Conservation (phyloP, 2,888 invertebrate genomes). For the Parelbella ahira region DNA sequence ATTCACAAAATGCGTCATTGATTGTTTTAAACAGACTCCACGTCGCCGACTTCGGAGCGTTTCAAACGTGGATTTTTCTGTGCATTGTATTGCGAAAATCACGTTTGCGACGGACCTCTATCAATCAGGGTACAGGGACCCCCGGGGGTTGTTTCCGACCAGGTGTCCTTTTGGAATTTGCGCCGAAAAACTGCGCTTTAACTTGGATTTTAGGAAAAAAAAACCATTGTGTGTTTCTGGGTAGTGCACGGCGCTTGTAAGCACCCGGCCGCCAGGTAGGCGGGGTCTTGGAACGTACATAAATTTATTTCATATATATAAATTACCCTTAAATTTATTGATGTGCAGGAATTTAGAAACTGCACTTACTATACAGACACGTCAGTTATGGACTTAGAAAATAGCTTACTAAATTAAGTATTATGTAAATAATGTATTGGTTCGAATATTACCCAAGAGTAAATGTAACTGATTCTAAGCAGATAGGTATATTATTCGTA, state of each 20-base stretch:
- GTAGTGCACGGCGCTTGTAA: conserved; percentile 54
- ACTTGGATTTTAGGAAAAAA: conserved; percentile 55
- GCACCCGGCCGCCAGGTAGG: conserved; percentile 57
- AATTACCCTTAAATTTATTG: conserved; percentile 11
- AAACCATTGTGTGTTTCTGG: conserved; percentile 69
- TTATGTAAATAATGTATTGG: too few species aligned
- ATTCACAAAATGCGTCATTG: conserved; percentile 76
- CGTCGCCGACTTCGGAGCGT: conserved; percentile 61
- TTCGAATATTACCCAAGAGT: too few species aligned
- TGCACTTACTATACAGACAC: too few species aligned
- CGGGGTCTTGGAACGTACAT: conserved; percentile 28
- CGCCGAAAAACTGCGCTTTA: conserved; percentile 73
- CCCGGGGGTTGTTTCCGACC: conserved; percentile 78
- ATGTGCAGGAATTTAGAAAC: conserved; percentile 5
- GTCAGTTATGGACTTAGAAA: too few species aligned
- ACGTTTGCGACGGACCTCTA: conserved; percentile 64
- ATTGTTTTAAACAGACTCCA: conserved; percentile 77
- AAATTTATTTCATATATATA: conserved; percentile 18
- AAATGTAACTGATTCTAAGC: too few species aligned
- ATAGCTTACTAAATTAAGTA: too few species aligned
- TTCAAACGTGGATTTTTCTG: conserved; percentile 48
- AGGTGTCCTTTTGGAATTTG: conserved; percentile 78
- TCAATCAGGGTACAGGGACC: conserved; percentile 68
- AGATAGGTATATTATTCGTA: too few species aligned
- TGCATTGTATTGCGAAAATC: conserved; percentile 56